Conservation (phyloP, 1,140 invertebrate species). For the Heliconius himera region DNA sequence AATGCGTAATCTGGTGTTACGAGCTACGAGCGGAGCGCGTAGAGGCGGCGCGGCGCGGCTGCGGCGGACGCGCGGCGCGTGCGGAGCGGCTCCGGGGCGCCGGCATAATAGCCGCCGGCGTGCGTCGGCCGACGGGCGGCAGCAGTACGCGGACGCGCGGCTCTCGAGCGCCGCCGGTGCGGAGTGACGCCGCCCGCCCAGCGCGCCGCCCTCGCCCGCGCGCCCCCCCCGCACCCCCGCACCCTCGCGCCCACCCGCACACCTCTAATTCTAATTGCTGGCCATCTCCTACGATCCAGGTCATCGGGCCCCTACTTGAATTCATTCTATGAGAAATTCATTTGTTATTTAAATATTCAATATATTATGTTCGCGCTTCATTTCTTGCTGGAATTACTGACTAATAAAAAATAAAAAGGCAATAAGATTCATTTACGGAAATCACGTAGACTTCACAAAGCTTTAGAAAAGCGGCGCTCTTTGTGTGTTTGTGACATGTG, state of each 20-base stretch:
- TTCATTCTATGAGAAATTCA: conserved; percentile 55
- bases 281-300: conserved; percentile 68
- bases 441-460: not conserved
- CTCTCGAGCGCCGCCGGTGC: conserved; percentile 50
- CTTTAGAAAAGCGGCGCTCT: conserved; percentile 9
- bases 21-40: conserved; percentile 55
- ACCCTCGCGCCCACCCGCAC: conserved; percentile 55
- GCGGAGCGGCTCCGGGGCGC: conserved; percentile 61
- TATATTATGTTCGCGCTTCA: conserved; percentile 46
- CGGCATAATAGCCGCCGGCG: conserved; percentile 67
- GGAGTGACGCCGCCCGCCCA: conserved; percentile 46
- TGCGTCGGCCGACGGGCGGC: conserved; percentile 46
- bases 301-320: conserved; percentile 69
- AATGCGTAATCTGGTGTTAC: conserved; percentile 67
- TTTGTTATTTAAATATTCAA: conserved; percentile 66
- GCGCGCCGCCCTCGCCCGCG: conserved; percentile 37
- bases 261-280: conserved; percentile 74
- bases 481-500: not conserved
- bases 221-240: not conserved
- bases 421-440: not conserved
- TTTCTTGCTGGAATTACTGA: conserved; percentile 48
- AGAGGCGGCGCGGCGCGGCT: conserved; percentile 50
- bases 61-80: conserved; percentile 62
- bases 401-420: not conserved
- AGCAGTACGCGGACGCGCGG: conserved; percentile 43